phyloP scores from a whole-genome alignment of 1,140 invertebrate genomes.

The Stegodyphus dumicola region DNA sequence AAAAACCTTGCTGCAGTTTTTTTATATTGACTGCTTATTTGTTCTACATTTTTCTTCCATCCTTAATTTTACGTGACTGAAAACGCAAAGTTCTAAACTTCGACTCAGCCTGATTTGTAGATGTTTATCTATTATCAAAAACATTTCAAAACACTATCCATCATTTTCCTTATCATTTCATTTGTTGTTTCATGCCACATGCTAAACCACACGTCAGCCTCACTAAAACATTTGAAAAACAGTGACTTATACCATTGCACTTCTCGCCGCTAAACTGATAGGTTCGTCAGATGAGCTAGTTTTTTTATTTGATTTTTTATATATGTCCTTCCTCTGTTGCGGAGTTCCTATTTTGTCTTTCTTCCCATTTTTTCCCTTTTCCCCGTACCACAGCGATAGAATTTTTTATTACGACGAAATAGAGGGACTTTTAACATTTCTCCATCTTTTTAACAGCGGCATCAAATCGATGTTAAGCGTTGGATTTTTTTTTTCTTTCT shows the following conservation, averaged over 20 bases:
- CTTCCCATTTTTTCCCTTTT: neutral
- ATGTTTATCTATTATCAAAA: neutral
- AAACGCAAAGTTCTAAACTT: neutral
- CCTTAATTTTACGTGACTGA: neutral
- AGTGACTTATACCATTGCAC: slow-evolving; percentile 5
- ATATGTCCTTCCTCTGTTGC: neutral
- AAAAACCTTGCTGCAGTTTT: too few species aligned
- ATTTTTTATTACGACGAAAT: neutral
- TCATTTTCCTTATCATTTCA: neutral
- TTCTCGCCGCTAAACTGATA: neutral
- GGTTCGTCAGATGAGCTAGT: slow-evolving; percentile 6
- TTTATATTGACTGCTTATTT: too few species aligned
- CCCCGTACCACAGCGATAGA: neutral
- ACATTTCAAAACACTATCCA: neutral
- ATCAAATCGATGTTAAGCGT: slow-evolving; percentile 43
- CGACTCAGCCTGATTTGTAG: too few species aligned
- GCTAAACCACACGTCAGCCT: too few species aligned
- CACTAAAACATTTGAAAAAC: neutral
- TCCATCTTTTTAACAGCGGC: slow-evolving; percentile 25
- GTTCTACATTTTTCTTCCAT: neutral
- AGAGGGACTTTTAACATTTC: slow-evolving; percentile 27
- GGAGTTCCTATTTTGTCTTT: slow-evolving; percentile 27
- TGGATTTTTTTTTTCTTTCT: neutral
- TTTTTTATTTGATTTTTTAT: slow-evolving; percentile 11
- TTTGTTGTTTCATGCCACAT: too few species aligned